Evolutionary conservation across 1,140 invertebrate species (phyloP), one percentile per base, ranked within the genome.

Genomic region (Heliconius nattereri): DNA sequence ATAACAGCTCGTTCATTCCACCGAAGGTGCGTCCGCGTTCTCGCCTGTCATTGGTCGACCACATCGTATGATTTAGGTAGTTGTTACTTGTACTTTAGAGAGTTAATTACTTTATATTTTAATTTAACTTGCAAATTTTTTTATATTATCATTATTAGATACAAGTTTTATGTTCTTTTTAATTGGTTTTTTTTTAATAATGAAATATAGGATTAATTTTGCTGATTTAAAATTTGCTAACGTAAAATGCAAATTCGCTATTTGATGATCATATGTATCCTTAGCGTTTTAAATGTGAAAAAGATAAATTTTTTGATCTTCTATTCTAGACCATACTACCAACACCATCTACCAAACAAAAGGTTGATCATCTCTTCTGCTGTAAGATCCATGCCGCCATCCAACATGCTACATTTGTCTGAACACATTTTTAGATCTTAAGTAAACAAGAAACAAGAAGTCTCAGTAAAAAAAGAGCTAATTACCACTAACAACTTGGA

Each of bases 11-110:
- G 60, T 26, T 66, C 26, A 60, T 60, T 60, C 23, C 3, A 29
- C 32, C n/a, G 84, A 85, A 79, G 87, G 86, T 86, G 85, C 87
- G 88, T 79, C 82, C 78, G 83, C 83, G 84, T 71, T 74, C 71
- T 74, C 74, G 8, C 9, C 52, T 82, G 75, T 81, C 75, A 88
- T 87, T 89, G 85, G 89, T 81, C 77, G 73, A 54, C 6, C 11
- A 40, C 23, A 84, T 89, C 86, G 80, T 85, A 88, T 81, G 87
- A 87, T 87, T 74, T 71, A 54, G 19, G 40, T 16, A 45, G 40
- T 45, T 45, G 40, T 52, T 71, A 26, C 75, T 60, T 66, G n/a
- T 13, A 66, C 60, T 66, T 26, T 66, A 70, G 19, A 77, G 52
- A 71, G 57, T 54, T 78, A 78, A 83, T 73, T 79, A 75, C 49